A percentile compares a stretch with the other conserved stretches of the same genome.
phyloP scores from a whole-genome alignment of 1,140 invertebrate genomes.

The Heliothis subflexa region DNA sequence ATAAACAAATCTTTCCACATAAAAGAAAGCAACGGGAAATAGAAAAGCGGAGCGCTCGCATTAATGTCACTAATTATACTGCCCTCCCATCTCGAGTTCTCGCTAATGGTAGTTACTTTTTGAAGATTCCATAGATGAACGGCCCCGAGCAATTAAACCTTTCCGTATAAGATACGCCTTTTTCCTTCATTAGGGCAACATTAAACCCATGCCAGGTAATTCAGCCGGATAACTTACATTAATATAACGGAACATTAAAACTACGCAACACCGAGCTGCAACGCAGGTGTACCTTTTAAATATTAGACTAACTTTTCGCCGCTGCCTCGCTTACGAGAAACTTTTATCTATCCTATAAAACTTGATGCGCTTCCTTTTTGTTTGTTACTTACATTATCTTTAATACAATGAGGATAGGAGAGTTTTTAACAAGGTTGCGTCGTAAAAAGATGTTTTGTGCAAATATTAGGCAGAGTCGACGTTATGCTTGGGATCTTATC shows the following conservation, averaged over 20 bases:
- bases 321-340: conserved; percentile 3
- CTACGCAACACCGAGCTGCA: conserved; percentile 16
- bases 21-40: conserved; percentile 22
- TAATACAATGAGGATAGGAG: conserved; percentile 23
- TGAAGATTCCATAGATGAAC: conserved; percentile 35
- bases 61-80: conserved; percentile 45
- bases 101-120: conserved; percentile 49
- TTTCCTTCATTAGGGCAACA: conserved; percentile 27
- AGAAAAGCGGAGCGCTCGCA: conserved; percentile 6
- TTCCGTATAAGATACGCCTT: conserved; percentile 42
- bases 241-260: conserved; percentile 18
- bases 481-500: conserved; percentile 7
- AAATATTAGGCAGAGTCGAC: neutral
- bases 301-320: conserved; percentile 16
- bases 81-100: conserved; percentile 26
- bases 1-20: conserved; percentile 32
- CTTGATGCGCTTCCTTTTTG: conserved; percentile 36
- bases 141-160: conserved; percentile 39
- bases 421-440: conserved; percentile 20
- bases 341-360: conserved; percentile 31
- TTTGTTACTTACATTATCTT: conserved; percentile 34
- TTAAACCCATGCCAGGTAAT: conserved; percentile 23
- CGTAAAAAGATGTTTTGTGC: conserved; percentile 20
- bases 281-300: conserved; percentile 31
- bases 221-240: conserved; percentile 14